These are phyloP conservation scores for Sinopyrophorus schimmeli DNA, from an alignment of 2,888 invertebrate genomes.

Conservation along the genomic window DNA sequence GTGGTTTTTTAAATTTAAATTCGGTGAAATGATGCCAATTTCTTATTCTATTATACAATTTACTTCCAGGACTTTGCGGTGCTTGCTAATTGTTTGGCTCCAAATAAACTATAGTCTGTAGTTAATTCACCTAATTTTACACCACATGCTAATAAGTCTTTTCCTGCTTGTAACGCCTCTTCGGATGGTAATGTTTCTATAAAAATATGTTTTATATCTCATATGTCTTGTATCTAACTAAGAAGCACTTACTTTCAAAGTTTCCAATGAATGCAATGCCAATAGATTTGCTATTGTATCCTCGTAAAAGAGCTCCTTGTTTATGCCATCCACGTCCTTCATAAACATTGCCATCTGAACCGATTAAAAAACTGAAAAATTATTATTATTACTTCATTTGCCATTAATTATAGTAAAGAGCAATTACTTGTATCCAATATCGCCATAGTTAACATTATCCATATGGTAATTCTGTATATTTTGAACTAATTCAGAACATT, in stretches of 20 bases:
- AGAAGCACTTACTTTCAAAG: constrained; percentile 56
- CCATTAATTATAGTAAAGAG: neutral
- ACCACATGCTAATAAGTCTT: constrained; percentile 59
- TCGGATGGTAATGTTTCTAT: constrained; percentile 54
- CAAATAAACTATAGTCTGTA: constrained; percentile 58
- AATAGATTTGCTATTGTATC: constrained; percentile 60
- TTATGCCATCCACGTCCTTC: constrained; percentile 64
- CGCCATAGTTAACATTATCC: constrained; percentile 56
- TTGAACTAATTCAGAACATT: constrained; percentile 53
- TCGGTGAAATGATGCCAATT: constrained; percentile 57
- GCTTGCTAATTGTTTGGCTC: constrained; percentile 60
- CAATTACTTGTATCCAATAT: constrained; percentile 64
- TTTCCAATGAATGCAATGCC: constrained; percentile 63
- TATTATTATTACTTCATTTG: too few species aligned
- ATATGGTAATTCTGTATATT: constrained; percentile 61
- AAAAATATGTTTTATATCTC: too few species aligned
- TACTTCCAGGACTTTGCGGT: constrained; percentile 61
- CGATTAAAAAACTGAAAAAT: constrained; percentile 60
- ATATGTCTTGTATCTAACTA: neutral
- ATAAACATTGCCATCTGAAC: constrained; percentile 63
- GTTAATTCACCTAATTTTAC: constrained; percentile 55
- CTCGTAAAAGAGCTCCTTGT: constrained; percentile 61
- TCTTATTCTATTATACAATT: constrained; percentile 58
- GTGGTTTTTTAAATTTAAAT: constrained; percentile 36
- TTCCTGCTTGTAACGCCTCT: constrained; percentile 55